These are phyloP conservation scores for Hypotaenidia okinawae DNA, from an alignment of 2,797 vertebrate species.

Conservation along the genomic window DNA sequence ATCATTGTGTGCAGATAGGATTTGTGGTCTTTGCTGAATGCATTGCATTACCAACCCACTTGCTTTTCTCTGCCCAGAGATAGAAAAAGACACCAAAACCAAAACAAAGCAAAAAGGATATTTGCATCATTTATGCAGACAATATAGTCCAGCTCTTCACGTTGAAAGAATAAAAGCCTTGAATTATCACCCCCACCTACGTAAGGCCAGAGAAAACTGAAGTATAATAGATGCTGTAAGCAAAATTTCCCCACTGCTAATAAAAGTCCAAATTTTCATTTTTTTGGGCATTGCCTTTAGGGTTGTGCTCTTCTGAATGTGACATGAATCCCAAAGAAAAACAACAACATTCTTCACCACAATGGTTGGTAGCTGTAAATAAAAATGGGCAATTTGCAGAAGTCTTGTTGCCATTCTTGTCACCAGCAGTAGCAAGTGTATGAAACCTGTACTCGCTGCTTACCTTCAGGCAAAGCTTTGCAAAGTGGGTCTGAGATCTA, in stretches of 20 bases:
- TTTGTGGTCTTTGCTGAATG: constrained; percentile 28
- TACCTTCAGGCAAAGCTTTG: background rate
- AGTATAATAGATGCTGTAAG: background rate
- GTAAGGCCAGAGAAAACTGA: background rate
- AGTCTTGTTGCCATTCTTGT: background rate
- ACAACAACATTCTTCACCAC: background rate
- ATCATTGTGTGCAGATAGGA: constrained; percentile 60
- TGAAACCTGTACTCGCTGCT: background rate
- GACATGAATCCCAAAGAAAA: background rate
- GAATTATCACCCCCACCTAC: background rate
- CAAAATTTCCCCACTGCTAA: background rate
- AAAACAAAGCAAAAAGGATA: background rate
- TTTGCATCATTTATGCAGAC: background rate
- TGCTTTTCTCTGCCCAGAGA: background rate
- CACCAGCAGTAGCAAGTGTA: background rate
- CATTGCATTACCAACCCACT: background rate
- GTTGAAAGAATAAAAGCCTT: background rate
- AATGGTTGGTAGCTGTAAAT: background rate
- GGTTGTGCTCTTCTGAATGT: accelerated
- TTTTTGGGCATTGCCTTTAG: background rate
- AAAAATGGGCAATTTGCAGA: background rate
- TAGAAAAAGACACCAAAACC: background rate
- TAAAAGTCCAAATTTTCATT: background rate
- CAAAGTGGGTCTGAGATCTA: background rate
- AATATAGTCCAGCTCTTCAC: background rate